phyloP scores from a whole-genome alignment of 2,113 vertebrate species.

The Larimichthys polyactis region DNA sequence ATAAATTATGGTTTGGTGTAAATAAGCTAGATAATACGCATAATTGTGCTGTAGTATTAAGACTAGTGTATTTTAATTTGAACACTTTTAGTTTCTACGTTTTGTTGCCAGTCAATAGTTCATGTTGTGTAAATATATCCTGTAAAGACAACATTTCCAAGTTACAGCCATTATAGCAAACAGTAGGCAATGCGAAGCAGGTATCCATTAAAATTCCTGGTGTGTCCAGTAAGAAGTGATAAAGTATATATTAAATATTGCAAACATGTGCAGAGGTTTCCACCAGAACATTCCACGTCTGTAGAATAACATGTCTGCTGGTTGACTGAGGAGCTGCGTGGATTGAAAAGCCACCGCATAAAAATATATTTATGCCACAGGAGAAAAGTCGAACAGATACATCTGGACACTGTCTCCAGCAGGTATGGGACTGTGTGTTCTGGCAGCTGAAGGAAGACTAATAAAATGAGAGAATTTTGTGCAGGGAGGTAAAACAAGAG shows the following conservation, averaged over 20 bases:
- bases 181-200: neutral
- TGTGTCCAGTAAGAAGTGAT: neutral
- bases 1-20: constrained; percentile 1
- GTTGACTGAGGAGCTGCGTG: constrained; percentile 27
- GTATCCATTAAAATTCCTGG: constrained; percentile 18
- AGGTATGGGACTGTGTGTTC: constrained; percentile 59
- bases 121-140: neutral
- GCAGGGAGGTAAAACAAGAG: neutral
- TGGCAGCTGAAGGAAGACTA: constrained; percentile 38
- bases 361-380: constrained; percentile 55
- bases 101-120: neutral
- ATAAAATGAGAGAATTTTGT: constrained; percentile 44
- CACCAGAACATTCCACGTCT: constrained; percentile 7
- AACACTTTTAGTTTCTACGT: neutral
- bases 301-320: constrained; percentile 32
- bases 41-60: neutral
- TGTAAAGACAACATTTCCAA: constrained; percentile 3
- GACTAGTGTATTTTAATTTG: neutral
- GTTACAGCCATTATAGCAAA: neutral
- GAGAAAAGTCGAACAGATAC: constrained; percentile 34
- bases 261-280: constrained; percentile 27
- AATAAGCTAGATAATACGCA: neutral
- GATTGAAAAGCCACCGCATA: constrained; percentile 38
- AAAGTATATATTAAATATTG: constrained; percentile 34
- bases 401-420: constrained; percentile 63